Base-by-base conservation (phyloP, 2,113 vertebrate species). In the Maccullochella peelii region DNA sequence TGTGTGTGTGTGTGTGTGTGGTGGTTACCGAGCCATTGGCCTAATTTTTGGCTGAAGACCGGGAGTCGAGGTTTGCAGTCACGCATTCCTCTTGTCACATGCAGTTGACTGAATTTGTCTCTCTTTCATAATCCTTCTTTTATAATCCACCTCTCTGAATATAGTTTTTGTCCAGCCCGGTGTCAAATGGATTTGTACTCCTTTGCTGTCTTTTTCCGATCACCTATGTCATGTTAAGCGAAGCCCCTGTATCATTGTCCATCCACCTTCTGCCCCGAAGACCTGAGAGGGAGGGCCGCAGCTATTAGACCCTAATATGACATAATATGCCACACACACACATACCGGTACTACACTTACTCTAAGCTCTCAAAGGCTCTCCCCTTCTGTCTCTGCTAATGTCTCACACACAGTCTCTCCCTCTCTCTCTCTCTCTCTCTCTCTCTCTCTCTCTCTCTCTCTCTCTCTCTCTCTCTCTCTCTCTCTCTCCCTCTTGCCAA, bases 21-120 rank as follows among this genome's bases (percentile, higher is more conserved):
- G 63, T 78, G 16, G 75, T 76, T 86, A 79, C 68, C 18, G 21
- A 88, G 65, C 86, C 75, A 62, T 25, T 84, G 89, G 86, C 91
- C 91, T 93, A 74, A 83, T 87, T 93, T 86, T 85, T 90, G 82
- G 73, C 77, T 70, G 55, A 83, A 76, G 71, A 80, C 71, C 9
- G 16, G 18, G 16, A 86, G 72, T 67, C 5, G 25, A 71, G 80
- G 88, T 81, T 86, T 84, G 78, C 52, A 89, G 87, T 88, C 86
- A 86, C 73, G 73, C 91, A 83, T 73, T 79, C 30, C 68, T 75
- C 55, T 73, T 36, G 55, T 86, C 59, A 61, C n/a, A 10, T 33
- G 1, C 78, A 63, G 67, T 36, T 25, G 38, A 67, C 80, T 84
- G 77, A 38, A 55, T 87, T 58, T 74, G 6, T 59, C 38, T 79